Evolutionary conservation across 2,113 vertebrate genomes (phyloP).

Genomic region (Oncorhynchus mykiss): DNA sequence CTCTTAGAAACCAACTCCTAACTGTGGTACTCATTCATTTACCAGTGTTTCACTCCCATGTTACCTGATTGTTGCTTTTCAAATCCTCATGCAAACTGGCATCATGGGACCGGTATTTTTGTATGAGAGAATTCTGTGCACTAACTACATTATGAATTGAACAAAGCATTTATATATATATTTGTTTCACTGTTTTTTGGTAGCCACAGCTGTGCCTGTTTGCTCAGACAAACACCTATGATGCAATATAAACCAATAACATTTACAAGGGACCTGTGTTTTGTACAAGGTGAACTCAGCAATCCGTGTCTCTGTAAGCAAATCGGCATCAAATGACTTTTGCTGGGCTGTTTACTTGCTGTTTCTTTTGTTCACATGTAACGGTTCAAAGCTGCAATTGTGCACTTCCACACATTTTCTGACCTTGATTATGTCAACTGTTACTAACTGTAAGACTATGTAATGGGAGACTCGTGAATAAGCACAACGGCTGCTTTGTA

Average conservation of each 20-base stretch:
- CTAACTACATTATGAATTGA: slow-evolving; percentile 13
- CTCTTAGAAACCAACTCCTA: background rate
- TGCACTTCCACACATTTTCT: slow-evolving; percentile 9
- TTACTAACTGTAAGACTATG: slow-evolving; percentile 9
- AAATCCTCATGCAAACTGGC: background rate
- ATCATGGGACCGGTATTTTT: background rate
- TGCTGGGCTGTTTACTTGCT: slow-evolving; percentile 36
- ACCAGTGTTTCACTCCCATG: slow-evolving; percentile 10
- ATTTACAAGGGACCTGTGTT: slow-evolving; percentile 30
- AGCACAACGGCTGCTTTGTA: background rate
- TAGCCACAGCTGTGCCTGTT: slow-evolving; percentile 34
- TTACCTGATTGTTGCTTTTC: slow-evolving; percentile 14
- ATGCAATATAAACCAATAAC: slow-evolving; percentile 49
- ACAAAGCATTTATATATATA: background rate
- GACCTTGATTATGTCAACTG: background rate
- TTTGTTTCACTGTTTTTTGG: slow-evolving; percentile 18
- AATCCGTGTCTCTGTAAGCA: too few relatives aligned
- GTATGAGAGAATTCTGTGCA: slow-evolving; percentile 21
- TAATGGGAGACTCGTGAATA: background rate
- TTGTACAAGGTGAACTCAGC: background rate
- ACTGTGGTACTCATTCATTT: slow-evolving; percentile 27
- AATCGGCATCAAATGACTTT: slow-evolving; percentile 7
- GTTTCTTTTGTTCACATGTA: slow-evolving; percentile 26
- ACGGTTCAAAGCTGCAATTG: background rate
- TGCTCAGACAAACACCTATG: slow-evolving; percentile 33